Percentiles rank a stretch among this genome's conserved stretches.
These are phyloP conservation scores for Limnephilus lunatus DNA, from an alignment of 2,888 invertebrate species.

Conservation along the genomic window DNA sequence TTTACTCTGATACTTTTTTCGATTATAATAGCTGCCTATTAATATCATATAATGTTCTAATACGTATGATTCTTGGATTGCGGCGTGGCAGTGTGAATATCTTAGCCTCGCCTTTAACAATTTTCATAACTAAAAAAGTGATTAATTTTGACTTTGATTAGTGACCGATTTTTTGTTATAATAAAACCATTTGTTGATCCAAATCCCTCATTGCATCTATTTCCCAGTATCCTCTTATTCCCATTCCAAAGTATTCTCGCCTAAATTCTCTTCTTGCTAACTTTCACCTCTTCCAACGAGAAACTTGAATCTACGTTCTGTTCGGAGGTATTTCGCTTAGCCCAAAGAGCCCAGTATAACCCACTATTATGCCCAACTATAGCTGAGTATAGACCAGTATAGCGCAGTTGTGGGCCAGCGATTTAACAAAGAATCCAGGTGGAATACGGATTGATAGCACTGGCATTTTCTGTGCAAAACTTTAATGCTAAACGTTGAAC, in stretches of 20 bases:
- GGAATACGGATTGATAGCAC: slow-evolving; percentile 2
- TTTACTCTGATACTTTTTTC: too few species aligned
- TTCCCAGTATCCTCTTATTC: neutral
- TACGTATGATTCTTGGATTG: too few species aligned
- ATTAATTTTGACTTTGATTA: neutral
- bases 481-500: neutral
- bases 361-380: neutral
- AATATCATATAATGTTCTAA: too few species aligned
- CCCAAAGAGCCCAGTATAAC: neutral
- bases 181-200: neutral
- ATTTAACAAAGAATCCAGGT: neutral
- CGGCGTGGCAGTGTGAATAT: too few species aligned
- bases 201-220: neutral
- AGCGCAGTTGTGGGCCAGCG: neutral
- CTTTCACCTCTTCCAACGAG: neutral
- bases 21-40: too few species aligned
- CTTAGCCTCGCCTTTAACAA: too few species aligned
- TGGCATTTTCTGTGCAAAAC: neutral
- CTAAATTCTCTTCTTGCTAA: neutral
- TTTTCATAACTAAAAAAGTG: too few species aligned
- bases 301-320: neutral
- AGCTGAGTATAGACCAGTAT: neutral
- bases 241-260: neutral
- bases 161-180: too few species aligned
- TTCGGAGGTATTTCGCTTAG: neutral